These are phyloP conservation scores for Coccyzus lansbergi DNA, from an alignment of 2,797 vertebrate species.

Conservation along the genomic window DNA sequence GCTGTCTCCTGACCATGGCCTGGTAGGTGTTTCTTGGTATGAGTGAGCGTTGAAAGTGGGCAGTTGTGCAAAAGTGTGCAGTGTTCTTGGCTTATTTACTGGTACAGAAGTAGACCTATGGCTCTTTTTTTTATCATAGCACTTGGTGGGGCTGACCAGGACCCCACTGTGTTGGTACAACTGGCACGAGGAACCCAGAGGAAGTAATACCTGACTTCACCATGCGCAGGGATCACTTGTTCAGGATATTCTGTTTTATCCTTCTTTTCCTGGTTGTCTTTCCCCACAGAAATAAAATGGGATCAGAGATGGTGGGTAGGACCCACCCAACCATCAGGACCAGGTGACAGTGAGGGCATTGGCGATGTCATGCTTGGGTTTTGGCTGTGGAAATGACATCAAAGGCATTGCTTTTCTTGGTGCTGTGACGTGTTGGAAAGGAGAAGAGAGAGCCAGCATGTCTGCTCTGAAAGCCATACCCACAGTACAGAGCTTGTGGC, in stretches of 20 bases:
- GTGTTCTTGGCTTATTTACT: neutral
- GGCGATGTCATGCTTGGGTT: accelerated
- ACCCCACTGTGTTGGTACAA: accelerated
- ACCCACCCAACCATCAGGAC: neutral
- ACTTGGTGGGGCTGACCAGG: neutral
- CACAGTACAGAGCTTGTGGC: neutral
- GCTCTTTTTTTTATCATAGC: neutral
- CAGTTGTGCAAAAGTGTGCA: neutral
- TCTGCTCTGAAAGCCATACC: neutral
- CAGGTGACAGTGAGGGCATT: neutral
- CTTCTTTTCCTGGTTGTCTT: neutral
- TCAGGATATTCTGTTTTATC: accelerated
- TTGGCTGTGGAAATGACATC: neutral
- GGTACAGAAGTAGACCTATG: neutral
- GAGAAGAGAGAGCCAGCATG: neutral
- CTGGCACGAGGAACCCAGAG: neutral
- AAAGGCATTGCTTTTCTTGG: neutral
- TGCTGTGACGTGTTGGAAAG: neutral
- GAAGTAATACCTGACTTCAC: neutral
- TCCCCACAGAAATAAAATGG: neutral
- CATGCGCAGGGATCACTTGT: neutral
- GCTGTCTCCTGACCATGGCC: neutral
- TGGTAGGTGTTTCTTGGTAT: neutral
- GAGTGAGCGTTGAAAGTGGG: neutral
- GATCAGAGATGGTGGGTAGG: neutral